Conservation (phyloP, 2,888 invertebrate genomes). For the Frankliniella fusca region DNA sequence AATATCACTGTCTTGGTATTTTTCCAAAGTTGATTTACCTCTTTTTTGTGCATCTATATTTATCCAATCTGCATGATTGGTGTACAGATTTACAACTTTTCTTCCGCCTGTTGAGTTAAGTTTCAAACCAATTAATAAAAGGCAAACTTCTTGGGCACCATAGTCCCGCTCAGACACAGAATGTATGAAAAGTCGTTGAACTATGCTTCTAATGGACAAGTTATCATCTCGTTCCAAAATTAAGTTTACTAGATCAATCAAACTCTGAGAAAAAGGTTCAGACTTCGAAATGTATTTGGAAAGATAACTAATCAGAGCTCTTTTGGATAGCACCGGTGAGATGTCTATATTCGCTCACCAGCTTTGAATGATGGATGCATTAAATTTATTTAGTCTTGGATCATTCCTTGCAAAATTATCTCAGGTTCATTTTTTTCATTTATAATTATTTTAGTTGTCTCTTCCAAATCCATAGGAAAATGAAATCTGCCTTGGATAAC, state of each 20-base stretch:
- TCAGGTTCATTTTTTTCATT: not conserved
- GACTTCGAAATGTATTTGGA: constrained; percentile 34
- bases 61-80: not conserved
- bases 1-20: no score
- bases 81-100: constrained; percentile 18
- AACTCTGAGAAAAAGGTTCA: constrained; percentile 23
- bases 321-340: not conserved
- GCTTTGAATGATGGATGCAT: constrained; percentile 29
- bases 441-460: not conserved
- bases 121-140: constrained; percentile 30
- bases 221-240: not conserved
- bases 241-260: no score
- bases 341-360: constrained; percentile 37
- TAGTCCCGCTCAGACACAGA: constrained; percentile 34
- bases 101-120: not conserved
- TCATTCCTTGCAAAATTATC: constrained; percentile 33
- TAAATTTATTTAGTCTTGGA: constrained; percentile 30
- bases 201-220: constrained; percentile 27
- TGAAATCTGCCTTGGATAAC: constrained; percentile 31
- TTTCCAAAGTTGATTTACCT: not conserved
- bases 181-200: constrained; percentile 33
- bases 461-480: constrained; percentile 30
- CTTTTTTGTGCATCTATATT: no score
- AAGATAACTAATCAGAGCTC: constrained; percentile 33
- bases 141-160: constrained; percentile 35